Evolutionary conservation across 2,797 vertebrate genomes (phyloP), one percentile per base, ranked within the genome.

Genomic region (Parambassis ranga): DNA sequence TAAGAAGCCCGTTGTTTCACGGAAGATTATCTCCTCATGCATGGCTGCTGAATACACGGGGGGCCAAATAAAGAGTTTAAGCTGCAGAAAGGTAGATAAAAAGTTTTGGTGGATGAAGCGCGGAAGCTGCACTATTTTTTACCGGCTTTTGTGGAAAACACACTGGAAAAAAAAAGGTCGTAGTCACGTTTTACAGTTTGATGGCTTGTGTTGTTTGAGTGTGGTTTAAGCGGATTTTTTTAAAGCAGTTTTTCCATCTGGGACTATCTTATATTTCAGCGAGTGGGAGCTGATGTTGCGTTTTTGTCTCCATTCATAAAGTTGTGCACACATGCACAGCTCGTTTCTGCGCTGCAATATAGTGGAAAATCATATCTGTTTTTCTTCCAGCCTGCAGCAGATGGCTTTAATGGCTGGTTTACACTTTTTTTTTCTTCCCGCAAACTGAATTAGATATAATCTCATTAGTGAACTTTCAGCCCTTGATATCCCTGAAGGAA

Each of bases 231-330:
- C 26, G 5, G 7, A 18, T 11, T 10, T 20, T 6, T 14, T 7
- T 19, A n/a, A 24, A 26, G 14, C 6, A 11, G 3, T 28, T 69
- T 31, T 10, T 26, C 27, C 55, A 46, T 57, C 33, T 43, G 51
- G 32, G 28, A 36, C 38, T 37, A 24, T 48, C 7, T 62, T 32
- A 55, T 23, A 63, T 70, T 72, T 59, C 37, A 49, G 14, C 0
- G 20, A 36, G 46, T 16, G 56, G 26, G 24, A 56, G 65, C 63
- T 67, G 76, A 61, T 66, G 66, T 36, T 77, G 73, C 39, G 37
- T 48, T 83, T 67, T 76, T 30, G n/a, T 28, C 61, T 76, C 71
- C 87, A 90, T 89, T 90, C 87, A 88, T 87, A 81, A 89, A 90
- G 80, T 81, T 67, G 69, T 43, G 72, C 77, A 65, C 65, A 67